Evolutionary conservation across 35 echinoderm and acorn worm species (phyloP).

Genomic region (Lytechinus variegatus): DNA sequence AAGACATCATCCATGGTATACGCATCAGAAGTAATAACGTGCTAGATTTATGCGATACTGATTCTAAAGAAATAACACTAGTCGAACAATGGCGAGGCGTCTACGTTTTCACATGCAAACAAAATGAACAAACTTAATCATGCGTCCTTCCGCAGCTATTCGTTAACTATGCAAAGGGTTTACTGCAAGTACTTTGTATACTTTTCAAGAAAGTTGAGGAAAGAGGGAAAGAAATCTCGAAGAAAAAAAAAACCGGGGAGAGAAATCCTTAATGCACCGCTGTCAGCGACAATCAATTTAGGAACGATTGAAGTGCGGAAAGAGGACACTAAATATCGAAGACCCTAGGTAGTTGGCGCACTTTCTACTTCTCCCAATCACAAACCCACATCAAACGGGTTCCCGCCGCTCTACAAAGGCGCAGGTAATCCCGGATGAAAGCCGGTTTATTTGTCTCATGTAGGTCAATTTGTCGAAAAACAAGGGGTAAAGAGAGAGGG

Average conservation of each 20-base stretch:
- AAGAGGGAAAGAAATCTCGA: neutral
- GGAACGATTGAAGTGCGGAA: conserved; percentile 9
- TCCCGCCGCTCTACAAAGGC: neutral
- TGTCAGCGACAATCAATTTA: conserved; percentile 12
- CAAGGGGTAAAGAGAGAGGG: neutral
- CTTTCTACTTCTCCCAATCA: neutral
- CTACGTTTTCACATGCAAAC: neutral
- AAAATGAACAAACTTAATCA: neutral
- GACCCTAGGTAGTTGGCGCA: neutral
- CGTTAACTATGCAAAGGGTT: neutral
- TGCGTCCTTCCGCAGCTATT: neutral
- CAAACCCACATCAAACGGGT: neutral
- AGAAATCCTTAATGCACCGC: neutral
- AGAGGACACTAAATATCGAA: conserved; percentile 18
- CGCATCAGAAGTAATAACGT: neutral
- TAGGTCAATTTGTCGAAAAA: conserved; percentile 3
- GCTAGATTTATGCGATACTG: neutral
- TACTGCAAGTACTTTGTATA: neutral
- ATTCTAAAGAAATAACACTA: neutral
- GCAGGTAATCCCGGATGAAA: neutral
- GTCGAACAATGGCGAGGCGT: neutral
- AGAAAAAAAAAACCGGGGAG: neutral
- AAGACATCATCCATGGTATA: too few relatives aligned
- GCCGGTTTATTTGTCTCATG: conserved; percentile 10
- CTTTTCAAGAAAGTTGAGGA: too few relatives aligned